Conservation (phyloP, 2,113 vertebrate genomes). For the Numida meleagris region DNA sequence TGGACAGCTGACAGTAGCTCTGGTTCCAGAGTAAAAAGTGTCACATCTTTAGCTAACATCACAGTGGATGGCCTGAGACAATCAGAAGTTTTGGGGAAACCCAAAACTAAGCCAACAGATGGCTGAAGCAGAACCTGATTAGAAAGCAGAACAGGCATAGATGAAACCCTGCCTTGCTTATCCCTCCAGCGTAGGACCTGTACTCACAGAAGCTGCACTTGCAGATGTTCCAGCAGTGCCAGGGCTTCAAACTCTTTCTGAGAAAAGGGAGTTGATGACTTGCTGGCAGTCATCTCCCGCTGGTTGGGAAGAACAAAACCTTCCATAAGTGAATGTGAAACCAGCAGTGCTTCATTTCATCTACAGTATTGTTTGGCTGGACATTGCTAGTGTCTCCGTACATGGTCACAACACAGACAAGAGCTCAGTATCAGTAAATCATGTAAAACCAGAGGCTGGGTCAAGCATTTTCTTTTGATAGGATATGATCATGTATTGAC, state of each 20-base stretch:
- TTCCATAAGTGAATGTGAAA: neutral
- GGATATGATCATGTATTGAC: neutral
- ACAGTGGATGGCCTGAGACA: neutral
- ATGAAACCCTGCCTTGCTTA: neutral
- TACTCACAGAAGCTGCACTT: slow-evolving; percentile 83
- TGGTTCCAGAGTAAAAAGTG: neutral
- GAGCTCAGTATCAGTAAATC: neutral
- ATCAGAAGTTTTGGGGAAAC: neutral
- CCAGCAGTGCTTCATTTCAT: neutral
- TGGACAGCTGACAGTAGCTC: neutral
- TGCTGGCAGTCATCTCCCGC: slow-evolving; percentile 70
- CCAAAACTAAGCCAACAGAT: neutral
- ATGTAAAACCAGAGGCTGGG: neutral
- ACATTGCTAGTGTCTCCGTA: neutral
- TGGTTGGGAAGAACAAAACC: slow-evolving; percentile 61
- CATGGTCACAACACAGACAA: neutral
- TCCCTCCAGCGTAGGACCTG: neutral
- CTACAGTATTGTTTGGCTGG: neutral
- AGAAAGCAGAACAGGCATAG: neutral
- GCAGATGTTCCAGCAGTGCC: slow-evolving; percentile 72
- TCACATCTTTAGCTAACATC: neutral
- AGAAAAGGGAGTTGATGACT: slow-evolving; percentile 64
- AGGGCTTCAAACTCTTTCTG: slow-evolving; percentile 78
- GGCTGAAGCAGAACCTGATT: neutral
- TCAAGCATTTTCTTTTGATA: neutral